phyloP scores from a whole-genome alignment of 2,888 invertebrate species.

The Exephanes ischioxanthus region DNA sequence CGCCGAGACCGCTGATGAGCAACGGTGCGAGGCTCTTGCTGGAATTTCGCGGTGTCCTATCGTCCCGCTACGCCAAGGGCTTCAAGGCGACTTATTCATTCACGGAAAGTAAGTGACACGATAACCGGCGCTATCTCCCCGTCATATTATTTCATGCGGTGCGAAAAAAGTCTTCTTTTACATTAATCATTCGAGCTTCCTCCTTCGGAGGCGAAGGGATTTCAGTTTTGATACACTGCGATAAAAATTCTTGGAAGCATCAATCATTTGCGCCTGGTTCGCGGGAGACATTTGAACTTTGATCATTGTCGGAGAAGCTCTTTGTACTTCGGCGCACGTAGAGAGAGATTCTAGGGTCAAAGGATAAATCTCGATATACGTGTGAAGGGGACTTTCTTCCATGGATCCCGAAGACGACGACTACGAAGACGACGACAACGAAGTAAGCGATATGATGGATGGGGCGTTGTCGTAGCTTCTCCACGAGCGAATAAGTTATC shows the following conservation, averaged over 20 bases:
- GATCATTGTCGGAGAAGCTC: constrained; percentile 48
- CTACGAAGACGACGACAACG: constrained; percentile 25
- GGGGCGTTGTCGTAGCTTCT: constrained; percentile 50
- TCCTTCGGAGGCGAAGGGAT: not conserved
- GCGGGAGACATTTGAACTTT: constrained; percentile 53
- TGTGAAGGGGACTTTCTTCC: not conserved
- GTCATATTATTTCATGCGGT: not conserved
- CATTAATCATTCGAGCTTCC: constrained; percentile 15
- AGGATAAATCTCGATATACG: constrained; percentile 56
- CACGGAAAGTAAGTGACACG: constrained; percentile 91
- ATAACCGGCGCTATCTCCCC: constrained; percentile 1
- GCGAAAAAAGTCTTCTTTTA: not conserved
- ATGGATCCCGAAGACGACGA: constrained; percentile 27
- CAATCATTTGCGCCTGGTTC: constrained; percentile 50
- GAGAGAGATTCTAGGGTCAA: constrained; percentile 25
- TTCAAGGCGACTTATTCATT: constrained; percentile 96
- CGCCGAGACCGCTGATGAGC: constrained; percentile 96
- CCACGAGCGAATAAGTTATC: constrained; percentile 62
- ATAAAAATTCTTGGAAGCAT: constrained; percentile 59
- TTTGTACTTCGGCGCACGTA: constrained; percentile 60
- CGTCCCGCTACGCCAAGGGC: constrained; percentile 93
- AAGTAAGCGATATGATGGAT: constrained; percentile 49
- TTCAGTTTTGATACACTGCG: constrained; percentile 23
- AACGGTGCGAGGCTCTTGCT: constrained; percentile 94
- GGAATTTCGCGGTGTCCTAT: constrained; percentile 93